Conservation (phyloP, 2,888 invertebrate genomes). For the Pseudeuparius sepicola region DNA sequence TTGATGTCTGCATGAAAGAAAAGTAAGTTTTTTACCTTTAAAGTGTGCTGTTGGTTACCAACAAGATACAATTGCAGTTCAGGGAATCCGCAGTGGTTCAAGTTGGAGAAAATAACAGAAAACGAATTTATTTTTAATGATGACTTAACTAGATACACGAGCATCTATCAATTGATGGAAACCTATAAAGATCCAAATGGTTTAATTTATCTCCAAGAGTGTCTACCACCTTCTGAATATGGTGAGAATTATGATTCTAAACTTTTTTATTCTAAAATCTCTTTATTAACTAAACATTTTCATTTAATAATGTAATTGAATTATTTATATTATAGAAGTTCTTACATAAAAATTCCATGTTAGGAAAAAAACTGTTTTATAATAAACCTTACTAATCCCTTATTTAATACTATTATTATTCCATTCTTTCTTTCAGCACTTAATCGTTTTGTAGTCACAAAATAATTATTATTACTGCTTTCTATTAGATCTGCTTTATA, state of each 20-base stretch:
- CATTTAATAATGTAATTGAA: not conserved
- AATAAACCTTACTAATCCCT: too few species aligned
- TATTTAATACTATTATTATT: too few species aligned
- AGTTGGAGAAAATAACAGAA: slow-evolving; percentile 50
- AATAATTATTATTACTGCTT: too few species aligned
- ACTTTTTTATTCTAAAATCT: not conserved
- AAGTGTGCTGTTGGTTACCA: too few species aligned
- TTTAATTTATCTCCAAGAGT: slow-evolving; percentile 56
- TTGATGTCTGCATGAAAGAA: slow-evolving; percentile 71
- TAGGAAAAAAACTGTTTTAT: too few species aligned
- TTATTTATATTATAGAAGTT: too few species aligned
- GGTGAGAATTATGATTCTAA: slow-evolving; percentile 45
- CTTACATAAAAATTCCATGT: too few species aligned
- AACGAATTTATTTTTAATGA: slow-evolving; percentile 47
- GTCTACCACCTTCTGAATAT: slow-evolving; percentile 80
- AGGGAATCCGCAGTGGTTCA: slow-evolving; percentile 60
- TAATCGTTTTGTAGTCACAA: too few species aligned
- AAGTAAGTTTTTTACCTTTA: slow-evolving; percentile 45
- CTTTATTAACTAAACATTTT: slow-evolving; percentile 2
- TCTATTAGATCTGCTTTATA: too few species aligned
- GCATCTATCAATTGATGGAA: slow-evolving; percentile 51
- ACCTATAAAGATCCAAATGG: slow-evolving; percentile 53
- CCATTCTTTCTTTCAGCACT: too few species aligned
- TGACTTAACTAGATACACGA: slow-evolving; percentile 44
- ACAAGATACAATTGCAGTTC: too few species aligned